Base-by-base conservation (phyloP, 2,888 invertebrate species). In the Heliconius sara region DNA sequence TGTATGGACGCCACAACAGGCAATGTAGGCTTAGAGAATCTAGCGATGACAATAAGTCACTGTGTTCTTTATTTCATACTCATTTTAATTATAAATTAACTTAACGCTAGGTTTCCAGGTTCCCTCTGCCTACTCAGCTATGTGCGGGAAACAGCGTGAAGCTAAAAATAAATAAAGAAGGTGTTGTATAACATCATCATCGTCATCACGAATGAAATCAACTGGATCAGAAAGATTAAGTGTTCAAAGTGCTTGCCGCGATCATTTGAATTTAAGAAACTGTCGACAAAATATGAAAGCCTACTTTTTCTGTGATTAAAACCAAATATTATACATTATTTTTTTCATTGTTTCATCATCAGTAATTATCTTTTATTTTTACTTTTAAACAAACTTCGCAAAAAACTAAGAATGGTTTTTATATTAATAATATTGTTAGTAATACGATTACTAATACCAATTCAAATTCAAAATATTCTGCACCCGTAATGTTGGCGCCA, bases 401-500 rank as follows among this genome's bases (percentile, higher is more conserved):
- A 1, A 47, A 5, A 43, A 63, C 43, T 75, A 39, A 10, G 27
- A 1, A 65, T 65, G 3, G 3, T 30, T 30, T 30, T 30, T 30
- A 30, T 65, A 75, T 47, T n/a, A 43, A 27, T 75, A 43, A 43
- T 22, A 43, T 5, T 65, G 39, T 39, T 71, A 22, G 22, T 70
- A 47, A 57, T 43, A 79, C 25, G 16, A 79, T 34, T 39, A 71
- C 16, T n/a, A 80, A 25, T 1, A 82, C 65, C 34, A 90, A 81
- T 83, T 90, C 85, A 3, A 91, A 34, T 74, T 89, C 87, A 0
- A 87, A 77, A 43, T 87, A 89, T 39, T 89, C 74, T 0, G 81
- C 9, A 86, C 86, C 87, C 6, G 87, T 73, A 57, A 89, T 86
- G 80, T 88, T 87, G 63, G 89, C 89, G 6, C 86, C 85, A 0